Conservation (phyloP, 2,888 invertebrate genomes). For the Scaptomyza flava region DNA sequence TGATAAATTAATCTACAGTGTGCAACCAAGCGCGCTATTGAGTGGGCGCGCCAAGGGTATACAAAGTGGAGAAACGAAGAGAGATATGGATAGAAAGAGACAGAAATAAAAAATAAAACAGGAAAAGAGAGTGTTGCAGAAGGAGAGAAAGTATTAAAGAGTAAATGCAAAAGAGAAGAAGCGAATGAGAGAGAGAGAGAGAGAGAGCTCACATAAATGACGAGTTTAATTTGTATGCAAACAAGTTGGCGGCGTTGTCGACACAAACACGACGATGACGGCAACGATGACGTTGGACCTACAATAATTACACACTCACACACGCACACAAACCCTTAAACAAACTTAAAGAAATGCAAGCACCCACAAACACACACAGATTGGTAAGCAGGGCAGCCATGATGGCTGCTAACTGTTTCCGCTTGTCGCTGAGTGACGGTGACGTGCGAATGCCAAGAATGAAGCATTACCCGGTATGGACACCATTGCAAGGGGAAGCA, state of each 20-base stretch:
- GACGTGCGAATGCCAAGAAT: conserved; percentile 69
- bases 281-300: conserved; percentile 64
- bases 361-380: conserved; percentile 1
- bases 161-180: conserved; percentile 3
- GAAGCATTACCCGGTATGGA: conserved; percentile 53
- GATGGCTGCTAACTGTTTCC: conserved; percentile 73
- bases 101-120: not conserved
- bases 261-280: conserved; percentile 66
- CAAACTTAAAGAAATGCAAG: conserved; percentile 33
- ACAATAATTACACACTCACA: conserved; percentile 65
- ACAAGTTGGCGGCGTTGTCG: conserved; percentile 76
- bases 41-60: conserved; percentile 58
- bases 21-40: conserved; percentile 78
- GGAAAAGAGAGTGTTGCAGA: not conserved
- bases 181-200: conserved; percentile 4
- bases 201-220: conserved; percentile 66
- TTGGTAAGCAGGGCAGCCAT: conserved; percentile 38
- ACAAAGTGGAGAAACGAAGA: conserved; percentile 18
- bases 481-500: conserved; percentile 23
- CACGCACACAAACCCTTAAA: conserved; percentile 21
- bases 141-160: conserved; percentile 1
- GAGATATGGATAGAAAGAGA: not conserved
- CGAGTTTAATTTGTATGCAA: conserved; percentile 82
- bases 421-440: conserved; percentile 59
- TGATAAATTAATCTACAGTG: conserved; percentile 81